Conservation (phyloP, 2,888 invertebrate genomes). For the Dione juno region DNA sequence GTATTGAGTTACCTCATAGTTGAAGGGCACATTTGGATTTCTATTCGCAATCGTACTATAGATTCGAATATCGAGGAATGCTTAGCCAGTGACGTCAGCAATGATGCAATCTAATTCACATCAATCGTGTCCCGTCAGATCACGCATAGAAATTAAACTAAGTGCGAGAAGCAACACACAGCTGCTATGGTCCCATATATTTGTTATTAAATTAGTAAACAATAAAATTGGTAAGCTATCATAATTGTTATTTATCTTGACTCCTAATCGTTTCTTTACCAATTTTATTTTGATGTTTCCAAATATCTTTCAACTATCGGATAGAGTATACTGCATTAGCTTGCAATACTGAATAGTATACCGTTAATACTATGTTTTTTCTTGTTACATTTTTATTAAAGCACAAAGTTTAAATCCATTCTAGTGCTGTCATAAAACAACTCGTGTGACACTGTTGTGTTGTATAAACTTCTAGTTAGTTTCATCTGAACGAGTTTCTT, state of each 20-base stretch:
- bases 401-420: neutral
- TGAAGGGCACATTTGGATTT: constrained; percentile 74
- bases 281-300: constrained; percentile 5
- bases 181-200: constrained; percentile 23
- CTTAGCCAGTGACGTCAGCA: constrained; percentile 70
- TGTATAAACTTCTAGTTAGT: too few species aligned
- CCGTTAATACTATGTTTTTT: neutral
- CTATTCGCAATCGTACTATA: constrained; percentile 54
- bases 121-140: constrained; percentile 48
- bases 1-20: constrained; percentile 52
- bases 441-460: too few species aligned
- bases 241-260: neutral
- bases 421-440: neutral
- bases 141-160: constrained; percentile 34
- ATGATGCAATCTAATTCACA: constrained; percentile 71
- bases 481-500: too few species aligned
- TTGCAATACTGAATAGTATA: neutral
- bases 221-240: constrained; percentile 11
- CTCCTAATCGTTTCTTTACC: neutral
- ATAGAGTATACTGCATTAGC: constrained; percentile 6
- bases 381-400: neutral
- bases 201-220: constrained; percentile 21
- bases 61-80: constrained; percentile 64
- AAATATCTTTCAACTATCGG: neutral
- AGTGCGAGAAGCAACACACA: constrained; percentile 33